Percentiles rank a stretch among this genome's conserved stretches.
Conservation (phyloP, 1,140 invertebrate genomes). For the Tetragnatha versicolor region DNA sequence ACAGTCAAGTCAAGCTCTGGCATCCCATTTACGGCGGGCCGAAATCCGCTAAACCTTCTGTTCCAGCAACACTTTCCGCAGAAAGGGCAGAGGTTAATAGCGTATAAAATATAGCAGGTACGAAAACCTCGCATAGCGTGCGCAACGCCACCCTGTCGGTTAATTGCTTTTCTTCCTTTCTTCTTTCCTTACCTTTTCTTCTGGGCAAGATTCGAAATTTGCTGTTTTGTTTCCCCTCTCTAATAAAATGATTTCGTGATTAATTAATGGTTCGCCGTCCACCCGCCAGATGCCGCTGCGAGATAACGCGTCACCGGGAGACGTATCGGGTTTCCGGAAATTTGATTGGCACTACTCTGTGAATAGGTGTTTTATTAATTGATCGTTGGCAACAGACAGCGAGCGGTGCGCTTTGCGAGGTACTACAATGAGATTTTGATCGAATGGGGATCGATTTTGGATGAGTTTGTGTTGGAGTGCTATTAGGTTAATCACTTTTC, state of each 20-base stretch:
- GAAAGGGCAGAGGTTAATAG: constrained; percentile 47
- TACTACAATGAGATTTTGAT: no score
- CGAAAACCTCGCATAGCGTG: constrained; percentile 16
- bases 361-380: no score
- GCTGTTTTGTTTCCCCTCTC: neutral
- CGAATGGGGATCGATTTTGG: no score
- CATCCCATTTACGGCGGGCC: no score
- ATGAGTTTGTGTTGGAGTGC: no score
- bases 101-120: constrained; percentile 46
- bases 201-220: neutral
- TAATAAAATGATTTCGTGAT: constrained; percentile 26
- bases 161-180: constrained; percentile 27
- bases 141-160: constrained; percentile 16
- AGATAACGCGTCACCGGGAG: neutral
- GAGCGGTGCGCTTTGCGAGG: no score
- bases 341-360: constrained; percentile 17
- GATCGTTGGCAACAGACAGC: no score
- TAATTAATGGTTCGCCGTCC: constrained; percentile 12
- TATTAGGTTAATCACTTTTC: no score
- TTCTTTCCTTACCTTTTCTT: no score
- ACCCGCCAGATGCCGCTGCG: constrained; percentile 34
- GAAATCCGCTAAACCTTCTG: neutral
- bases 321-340: constrained; percentile 20
- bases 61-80: constrained; percentile 3
- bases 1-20: no score